A percentile compares a stretch with the other conserved stretches of the same genome.
Conservation (phyloP, 30 jellyfish, hydroid and myxozoan species). For the Hydractinia symbiolongicarpus region DNA sequence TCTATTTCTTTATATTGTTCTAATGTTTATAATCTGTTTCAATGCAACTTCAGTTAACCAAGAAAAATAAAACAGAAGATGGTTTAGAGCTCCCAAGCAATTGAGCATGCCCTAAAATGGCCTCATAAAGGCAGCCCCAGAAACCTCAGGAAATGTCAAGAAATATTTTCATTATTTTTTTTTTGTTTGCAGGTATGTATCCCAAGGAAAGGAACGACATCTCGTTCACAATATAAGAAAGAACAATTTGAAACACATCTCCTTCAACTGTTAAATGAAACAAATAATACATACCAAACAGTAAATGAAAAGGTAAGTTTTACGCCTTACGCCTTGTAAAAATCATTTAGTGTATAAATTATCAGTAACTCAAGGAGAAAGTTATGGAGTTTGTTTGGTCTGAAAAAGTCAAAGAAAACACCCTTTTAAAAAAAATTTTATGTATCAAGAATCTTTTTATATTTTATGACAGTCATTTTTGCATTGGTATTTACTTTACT, state of each 20-base stretch:
- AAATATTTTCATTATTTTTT: neutral
- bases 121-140: too few species aligned
- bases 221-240: conserved; percentile 38
- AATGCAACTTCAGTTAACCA: too few species aligned
- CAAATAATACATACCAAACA: conserved; percentile 43
- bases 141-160: too few species aligned
- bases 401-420: neutral
- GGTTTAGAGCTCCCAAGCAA: too few species aligned
- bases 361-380: too few species aligned
- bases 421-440: neutral
- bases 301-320: conserved; percentile 60
- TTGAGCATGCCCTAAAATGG: too few species aligned
- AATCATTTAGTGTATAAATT: too few species aligned
- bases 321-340: neutral
- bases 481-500: too few species aligned
- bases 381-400: too few species aligned
- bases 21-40: neutral
- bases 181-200: conserved; percentile 61
- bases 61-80: too few species aligned
- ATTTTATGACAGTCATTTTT: too few species aligned
- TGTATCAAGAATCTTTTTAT: neutral
- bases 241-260: conserved; percentile 69
- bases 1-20: neutral
- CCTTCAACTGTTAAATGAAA: conserved; percentile 40
- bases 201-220: conserved; percentile 89